These are phyloP conservation scores for Leptestheria dahalacensis DNA, from an alignment of 1,140 invertebrate genomes.

Conservation along the genomic window DNA sequence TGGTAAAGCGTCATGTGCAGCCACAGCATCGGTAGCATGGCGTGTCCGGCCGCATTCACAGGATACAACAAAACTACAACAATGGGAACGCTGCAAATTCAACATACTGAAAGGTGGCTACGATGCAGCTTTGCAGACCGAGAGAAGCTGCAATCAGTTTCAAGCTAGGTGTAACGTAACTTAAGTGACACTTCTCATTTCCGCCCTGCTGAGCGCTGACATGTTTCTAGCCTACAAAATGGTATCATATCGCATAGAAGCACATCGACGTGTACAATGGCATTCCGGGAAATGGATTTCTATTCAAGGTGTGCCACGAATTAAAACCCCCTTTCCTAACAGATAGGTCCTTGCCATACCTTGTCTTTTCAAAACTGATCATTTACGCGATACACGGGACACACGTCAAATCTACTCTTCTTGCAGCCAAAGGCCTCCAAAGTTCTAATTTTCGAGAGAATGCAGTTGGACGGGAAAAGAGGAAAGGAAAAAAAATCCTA, in stretches of 20 bases:
- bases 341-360: not conserved
- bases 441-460: too few relatives aligned
- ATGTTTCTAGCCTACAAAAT: not conserved
- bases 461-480: not conserved
- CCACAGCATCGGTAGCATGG: too few relatives aligned
- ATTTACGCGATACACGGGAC: too few relatives aligned
- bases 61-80: not conserved
- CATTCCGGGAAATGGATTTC: not conserved
- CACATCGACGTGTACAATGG: not conserved
- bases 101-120: too few relatives aligned
- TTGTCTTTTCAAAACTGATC: too few relatives aligned
- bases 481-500: too few relatives aligned
- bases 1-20: too few relatives aligned
- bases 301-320: not conserved
- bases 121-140: too few relatives aligned
- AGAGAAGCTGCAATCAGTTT: not conserved
- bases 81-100: not conserved
- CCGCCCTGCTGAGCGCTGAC: not conserved
- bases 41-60: too few relatives aligned
- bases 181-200: not conserved
- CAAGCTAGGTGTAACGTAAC: not conserved
- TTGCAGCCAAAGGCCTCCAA: too few relatives aligned
- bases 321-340: too few relatives aligned
- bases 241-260: not conserved
- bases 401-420: too few relatives aligned